Conservation (phyloP, 2,113 vertebrate genomes). For the Tricholaema leucomelas region DNA sequence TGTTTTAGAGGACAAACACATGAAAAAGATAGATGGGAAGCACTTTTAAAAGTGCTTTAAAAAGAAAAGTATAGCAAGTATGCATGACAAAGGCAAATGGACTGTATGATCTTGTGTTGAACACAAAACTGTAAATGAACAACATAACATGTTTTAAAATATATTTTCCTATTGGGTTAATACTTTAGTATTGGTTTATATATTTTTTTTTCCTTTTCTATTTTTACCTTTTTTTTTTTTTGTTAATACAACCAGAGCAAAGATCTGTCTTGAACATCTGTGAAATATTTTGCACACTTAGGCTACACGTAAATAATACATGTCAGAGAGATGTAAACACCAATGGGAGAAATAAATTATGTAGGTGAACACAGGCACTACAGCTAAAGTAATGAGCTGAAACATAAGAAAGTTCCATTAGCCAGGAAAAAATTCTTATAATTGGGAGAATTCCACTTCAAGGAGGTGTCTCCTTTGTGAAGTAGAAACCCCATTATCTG, state of each 20-base stretch:
- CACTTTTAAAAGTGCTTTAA: neutral
- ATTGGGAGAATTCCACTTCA: neutral
- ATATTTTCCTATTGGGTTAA: neutral
- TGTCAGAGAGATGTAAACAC: constrained; percentile 49
- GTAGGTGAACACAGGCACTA: constrained; percentile 34
- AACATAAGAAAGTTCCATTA: constrained; percentile 52
- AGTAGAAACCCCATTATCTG: neutral
- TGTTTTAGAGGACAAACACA: neutral
- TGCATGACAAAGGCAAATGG: neutral
- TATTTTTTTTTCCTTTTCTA: neutral
- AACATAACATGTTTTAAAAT: neutral
- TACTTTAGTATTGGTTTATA: neutral
- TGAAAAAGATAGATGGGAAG: neutral
- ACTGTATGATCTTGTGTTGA: neutral
- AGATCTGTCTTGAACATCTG: constrained; percentile 39
- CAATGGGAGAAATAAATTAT: constrained; percentile 66
- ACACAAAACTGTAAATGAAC: neutral
- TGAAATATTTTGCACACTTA: constrained; percentile 48
- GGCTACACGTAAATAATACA: constrained; percentile 50
- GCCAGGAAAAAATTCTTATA: neutral
- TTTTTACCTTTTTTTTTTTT: neutral
- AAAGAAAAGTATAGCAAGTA: neutral
- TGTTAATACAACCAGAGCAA: neutral
- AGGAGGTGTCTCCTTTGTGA: neutral
- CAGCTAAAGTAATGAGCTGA: constrained; percentile 44